Base-by-base conservation (phyloP, 1,140 invertebrate species). In the Drosophila parabipectinata region DNA sequence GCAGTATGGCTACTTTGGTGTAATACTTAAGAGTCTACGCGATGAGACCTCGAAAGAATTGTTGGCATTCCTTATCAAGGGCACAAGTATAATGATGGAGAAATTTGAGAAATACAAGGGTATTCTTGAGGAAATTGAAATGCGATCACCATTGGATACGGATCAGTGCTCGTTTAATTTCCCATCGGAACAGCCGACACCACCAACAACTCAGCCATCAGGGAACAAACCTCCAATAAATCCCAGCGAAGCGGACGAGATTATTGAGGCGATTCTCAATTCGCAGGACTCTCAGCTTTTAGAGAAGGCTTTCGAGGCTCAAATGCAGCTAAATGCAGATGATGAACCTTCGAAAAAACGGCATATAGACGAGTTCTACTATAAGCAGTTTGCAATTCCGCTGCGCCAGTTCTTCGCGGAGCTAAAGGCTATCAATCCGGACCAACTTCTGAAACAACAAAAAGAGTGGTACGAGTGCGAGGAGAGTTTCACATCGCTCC, bases 1-100 rank as follows among this genome's bases (percentile, higher is more conserved):
- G 0, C 92, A 93, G 14, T 94, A 94, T 45, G 95, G 94, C 28
- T 96, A 95, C 73, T 92, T 96, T 3, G 94, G 95, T 4, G 94
- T 96, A 2, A 82, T 96, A 6, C 80, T 96, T 0, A 92, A 93
- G 44, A 93, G 95, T 2, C 76, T 96, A 39, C 92, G 94, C 7
- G 95, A 97, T 24, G 95, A 96, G 50, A 94, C 94, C 60, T 95
- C 96, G 87, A 92, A 95, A 1, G 94, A 95, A 77, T 95, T 97
- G 0, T 93, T 95, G 55, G 95, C 94, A 66, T 90, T 92, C 10
- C 93, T 95, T 0, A 92, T 94, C 0, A 69, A 77, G 14, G 94
- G 95, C 28, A 93, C 95, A 0, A 92, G 88, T 10, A 92, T 93
- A 55, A 79, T 96, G n/a, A 71, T 91, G 0, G 92, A 93, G 12